phyloP scores from a whole-genome alignment of 1,140 invertebrate species.

The Mesaphorura yosii region DNA sequence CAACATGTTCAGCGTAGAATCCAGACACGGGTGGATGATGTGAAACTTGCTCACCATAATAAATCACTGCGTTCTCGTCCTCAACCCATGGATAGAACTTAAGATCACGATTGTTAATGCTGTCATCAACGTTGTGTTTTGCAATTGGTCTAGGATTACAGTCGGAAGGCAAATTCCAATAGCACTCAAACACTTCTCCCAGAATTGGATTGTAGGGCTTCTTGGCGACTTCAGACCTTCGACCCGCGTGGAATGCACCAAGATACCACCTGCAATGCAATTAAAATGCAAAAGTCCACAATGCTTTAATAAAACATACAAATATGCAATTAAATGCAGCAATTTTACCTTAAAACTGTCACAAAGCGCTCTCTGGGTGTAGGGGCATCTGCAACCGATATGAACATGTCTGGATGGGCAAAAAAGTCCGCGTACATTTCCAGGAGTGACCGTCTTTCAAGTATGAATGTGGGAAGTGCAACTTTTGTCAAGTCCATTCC shows the following conservation, averaged over 20 bases:
- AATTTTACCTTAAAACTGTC: slow-evolving; percentile 53
- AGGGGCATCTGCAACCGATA: slow-evolving; percentile 71
- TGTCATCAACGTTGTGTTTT: not conserved
- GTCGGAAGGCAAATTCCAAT: slow-evolving; percentile 54
- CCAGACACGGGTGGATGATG: slow-evolving; percentile 96
- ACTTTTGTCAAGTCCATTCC: slow-evolving; percentile 98
- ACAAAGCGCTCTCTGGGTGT: slow-evolving; percentile 82
- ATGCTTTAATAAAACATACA: slow-evolving; percentile 13
- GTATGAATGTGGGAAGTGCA: slow-evolving; percentile 87
- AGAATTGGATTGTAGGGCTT: slow-evolving; percentile 96
- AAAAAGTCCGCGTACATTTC: slow-evolving; percentile 99
- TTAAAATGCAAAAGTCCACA: too few relatives aligned
- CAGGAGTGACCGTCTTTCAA: slow-evolving; percentile 84
- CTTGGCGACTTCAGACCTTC: slow-evolving; percentile 86
- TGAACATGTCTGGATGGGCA: slow-evolving; percentile 90
- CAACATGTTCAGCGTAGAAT: slow-evolving; percentile 90
- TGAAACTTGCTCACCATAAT: slow-evolving; percentile 95
- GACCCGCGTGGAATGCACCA: slow-evolving; percentile 91
- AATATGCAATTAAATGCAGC: not conserved
- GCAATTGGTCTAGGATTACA: slow-evolving; percentile 10
- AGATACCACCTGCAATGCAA: slow-evolving; percentile 82
- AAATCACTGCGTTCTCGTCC: slow-evolving; percentile 47
- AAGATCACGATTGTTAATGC: slow-evolving; percentile 1
- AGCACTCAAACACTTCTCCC: slow-evolving; percentile 85
- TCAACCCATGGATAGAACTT: slow-evolving; percentile 27